Evolutionary conservation across 2,797 vertebrate species (phyloP).

Genomic region (Pogonophryne albipinna): DNA sequence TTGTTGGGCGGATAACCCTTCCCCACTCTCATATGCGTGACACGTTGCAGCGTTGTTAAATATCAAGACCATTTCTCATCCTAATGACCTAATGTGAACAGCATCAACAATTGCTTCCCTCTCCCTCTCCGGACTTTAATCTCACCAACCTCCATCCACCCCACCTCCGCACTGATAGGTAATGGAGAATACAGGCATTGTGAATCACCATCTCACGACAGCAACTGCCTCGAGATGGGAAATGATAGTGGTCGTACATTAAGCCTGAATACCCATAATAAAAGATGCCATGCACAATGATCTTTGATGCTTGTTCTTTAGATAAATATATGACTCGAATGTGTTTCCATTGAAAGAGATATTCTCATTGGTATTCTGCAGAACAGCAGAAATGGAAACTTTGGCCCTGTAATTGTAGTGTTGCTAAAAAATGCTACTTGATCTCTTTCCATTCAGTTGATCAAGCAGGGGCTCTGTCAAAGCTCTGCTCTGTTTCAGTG

Average conservation of each 20-base stretch:
- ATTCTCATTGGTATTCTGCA: constrained; percentile 57
- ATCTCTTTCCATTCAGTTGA: constrained; percentile 71
- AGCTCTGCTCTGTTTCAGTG: constrained; percentile 26
- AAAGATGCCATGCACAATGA: constrained; percentile 40
- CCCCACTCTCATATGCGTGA: constrained; percentile 64
- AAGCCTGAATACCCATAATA: constrained; percentile 46
- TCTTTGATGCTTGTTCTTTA: constrained; percentile 46
- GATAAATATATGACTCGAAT: constrained; percentile 23
- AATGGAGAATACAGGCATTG: constrained; percentile 57
- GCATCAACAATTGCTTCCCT: constrained; percentile 76
- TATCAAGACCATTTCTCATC: constrained; percentile 84
- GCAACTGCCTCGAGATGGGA: constrained; percentile 47
- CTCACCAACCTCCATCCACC: constrained; percentile 48
- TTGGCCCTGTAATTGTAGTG: constrained; percentile 55
- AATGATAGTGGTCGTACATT: constrained; percentile 57
- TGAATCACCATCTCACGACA: constrained; percentile 62
- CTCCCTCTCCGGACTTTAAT: constrained; percentile 71
- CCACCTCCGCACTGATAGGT: constrained; percentile 36
- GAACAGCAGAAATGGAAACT: constrained; percentile 40
- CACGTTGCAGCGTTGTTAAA: constrained; percentile 80
- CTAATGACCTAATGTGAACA: constrained; percentile 78
- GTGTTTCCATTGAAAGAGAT: constrained; percentile 11
- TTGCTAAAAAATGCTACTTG: constrained; percentile 73
- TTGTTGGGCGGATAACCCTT: constrained; percentile 46
- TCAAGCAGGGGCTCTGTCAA: constrained; percentile 69